A percentile compares a stretch with the other conserved stretches of the same genome.
These are phyloP conservation scores for Prunella fulvescens DNA, from an alignment of 2,113 vertebrate genomes.

Conservation along the genomic window DNA sequence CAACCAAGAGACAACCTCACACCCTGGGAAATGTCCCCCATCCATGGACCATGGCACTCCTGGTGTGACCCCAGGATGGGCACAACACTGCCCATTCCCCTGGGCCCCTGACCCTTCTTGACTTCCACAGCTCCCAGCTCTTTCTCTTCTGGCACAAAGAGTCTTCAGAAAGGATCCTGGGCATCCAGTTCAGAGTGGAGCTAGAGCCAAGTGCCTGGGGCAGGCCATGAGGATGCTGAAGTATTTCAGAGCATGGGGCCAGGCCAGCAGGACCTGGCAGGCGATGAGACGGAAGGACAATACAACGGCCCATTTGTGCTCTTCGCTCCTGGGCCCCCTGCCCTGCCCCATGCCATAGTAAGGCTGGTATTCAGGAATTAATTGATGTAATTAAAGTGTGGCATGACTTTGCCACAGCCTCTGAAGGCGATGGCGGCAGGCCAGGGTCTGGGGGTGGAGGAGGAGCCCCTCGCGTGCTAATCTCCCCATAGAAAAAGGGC, in stretches of 20 bases:
- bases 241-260: not conserved
- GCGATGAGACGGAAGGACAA: constrained; percentile 16
- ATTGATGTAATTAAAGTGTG: constrained; percentile 55
- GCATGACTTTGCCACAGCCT: constrained; percentile 25
- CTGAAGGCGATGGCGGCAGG: not conserved
- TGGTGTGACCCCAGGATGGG: not conserved
- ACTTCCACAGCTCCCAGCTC: not conserved
- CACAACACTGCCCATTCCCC: not conserved
- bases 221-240: not conserved
- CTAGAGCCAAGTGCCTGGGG: not conserved
- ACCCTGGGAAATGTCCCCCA: not conserved
- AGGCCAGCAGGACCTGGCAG: constrained; percentile 34
- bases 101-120: not conserved
- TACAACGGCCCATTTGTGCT: not conserved
- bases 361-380: constrained; percentile 41
- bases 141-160: not conserved
- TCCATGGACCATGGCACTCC: not conserved
- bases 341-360: constrained; percentile 14
- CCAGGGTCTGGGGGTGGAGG: not conserved
- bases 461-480: not conserved
- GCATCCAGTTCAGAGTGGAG: not conserved
- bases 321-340: not conserved
- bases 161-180: not conserved
- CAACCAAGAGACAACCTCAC: not conserved
- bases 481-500: not conserved